Evolutionary conservation across 2,113 vertebrate genomes (phyloP).

Genomic region (Cyanistes caeruleus): DNA sequence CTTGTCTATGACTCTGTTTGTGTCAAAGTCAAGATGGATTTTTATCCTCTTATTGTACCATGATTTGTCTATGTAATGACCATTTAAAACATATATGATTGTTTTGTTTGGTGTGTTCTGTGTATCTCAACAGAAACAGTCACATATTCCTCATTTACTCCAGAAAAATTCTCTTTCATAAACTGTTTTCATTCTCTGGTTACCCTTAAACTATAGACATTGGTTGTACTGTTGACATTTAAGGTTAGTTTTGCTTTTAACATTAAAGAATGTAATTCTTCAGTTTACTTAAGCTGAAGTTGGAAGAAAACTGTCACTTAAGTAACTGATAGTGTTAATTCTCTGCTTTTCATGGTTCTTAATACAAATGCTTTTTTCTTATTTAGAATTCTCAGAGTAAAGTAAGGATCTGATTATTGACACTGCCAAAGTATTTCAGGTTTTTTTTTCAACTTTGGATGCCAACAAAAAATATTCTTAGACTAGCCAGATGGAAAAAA

Average conservation of each 20-base stretch:
- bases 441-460: not conserved
- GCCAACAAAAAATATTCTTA: not conserved
- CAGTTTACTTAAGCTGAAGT: not conserved
- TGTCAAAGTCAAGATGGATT: not conserved
- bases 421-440: not conserved
- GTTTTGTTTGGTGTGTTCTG: not conserved
- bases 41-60: not conserved
- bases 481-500: slow-evolving; percentile 45
- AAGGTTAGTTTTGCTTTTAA: not conserved
- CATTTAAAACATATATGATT: not conserved
- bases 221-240: not conserved
- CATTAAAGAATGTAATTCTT: not conserved
- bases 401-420: slow-evolving; percentile 3
- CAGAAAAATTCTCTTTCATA: not conserved
- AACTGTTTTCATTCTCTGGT: not conserved
- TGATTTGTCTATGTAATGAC: not conserved
- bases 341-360: not conserved
- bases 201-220: not conserved
- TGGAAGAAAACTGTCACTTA: slow-evolving; percentile 8
- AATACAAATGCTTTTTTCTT: slow-evolving; percentile 35
- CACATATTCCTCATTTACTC: not conserved
- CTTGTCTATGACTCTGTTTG: not conserved
- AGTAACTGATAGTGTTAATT: not conserved
- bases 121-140: not conserved
- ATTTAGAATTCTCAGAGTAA: slow-evolving; percentile 3